These are phyloP conservation scores for Drosophila picticornis DNA, from an alignment of 2,888 invertebrate species.

Conservation along the genomic window DNA sequence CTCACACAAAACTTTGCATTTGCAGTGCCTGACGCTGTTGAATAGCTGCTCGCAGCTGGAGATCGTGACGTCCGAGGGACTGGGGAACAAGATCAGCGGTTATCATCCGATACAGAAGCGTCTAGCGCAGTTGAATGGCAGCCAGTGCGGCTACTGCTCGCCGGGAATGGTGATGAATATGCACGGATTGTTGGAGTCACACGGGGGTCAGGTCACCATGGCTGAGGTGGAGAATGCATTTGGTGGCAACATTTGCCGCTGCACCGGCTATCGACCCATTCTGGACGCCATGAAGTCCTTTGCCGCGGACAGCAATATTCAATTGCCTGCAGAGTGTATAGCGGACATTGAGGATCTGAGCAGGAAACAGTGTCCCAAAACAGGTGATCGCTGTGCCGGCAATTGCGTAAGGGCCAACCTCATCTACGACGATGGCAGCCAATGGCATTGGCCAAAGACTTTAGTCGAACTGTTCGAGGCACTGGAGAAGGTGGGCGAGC, in stretches of 20 bases:
- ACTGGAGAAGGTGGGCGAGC: slow-evolving; percentile 80
- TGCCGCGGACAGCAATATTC: slow-evolving; percentile 87
- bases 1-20: background rate
- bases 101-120: slow-evolving; percentile 89
- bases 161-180: slow-evolving; percentile 93
- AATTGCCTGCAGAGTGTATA: slow-evolving; percentile 84
- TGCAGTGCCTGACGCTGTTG: slow-evolving; percentile 88
- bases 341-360: slow-evolving; percentile 86
- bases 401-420: slow-evolving; percentile 61
- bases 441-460: slow-evolving; percentile 81
- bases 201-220: slow-evolving; percentile 86
- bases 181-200: slow-evolving; percentile 86
- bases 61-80: slow-evolving; percentile 90
- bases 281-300: slow-evolving; percentile 92
- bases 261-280: slow-evolving; percentile 92
- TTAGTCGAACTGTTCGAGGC: slow-evolving; percentile 66
- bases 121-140: slow-evolving; percentile 89
- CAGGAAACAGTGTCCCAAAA: slow-evolving; percentile 82
- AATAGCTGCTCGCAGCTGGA: slow-evolving; percentile 89
- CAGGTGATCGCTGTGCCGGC: slow-evolving; percentile 82
- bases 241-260: slow-evolving; percentile 92
- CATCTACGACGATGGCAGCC: slow-evolving; percentile 66
- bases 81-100: slow-evolving; percentile 88
- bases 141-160: slow-evolving; percentile 91
- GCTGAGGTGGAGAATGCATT: slow-evolving; percentile 91